phyloP scores from a whole-genome alignment of 2,797 vertebrate species.

The Lagodon rhomboides region DNA sequence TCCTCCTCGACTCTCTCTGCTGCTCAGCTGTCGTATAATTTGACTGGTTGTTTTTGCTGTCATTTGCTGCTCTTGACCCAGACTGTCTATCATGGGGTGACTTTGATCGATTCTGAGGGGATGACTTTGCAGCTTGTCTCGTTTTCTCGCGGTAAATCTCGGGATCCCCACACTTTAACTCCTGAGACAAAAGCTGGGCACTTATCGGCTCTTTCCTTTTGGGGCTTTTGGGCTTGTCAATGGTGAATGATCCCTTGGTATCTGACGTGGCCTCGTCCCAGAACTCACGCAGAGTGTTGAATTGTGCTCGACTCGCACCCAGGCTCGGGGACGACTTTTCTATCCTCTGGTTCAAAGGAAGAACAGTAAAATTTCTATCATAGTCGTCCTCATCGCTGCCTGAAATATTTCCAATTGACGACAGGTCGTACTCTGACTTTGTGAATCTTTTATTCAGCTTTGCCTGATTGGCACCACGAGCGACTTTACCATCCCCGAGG shows the following conservation, averaged over 20 bases:
- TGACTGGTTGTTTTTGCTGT: conserved; percentile 57
- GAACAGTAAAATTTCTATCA: conserved; percentile 78
- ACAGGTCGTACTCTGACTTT: conserved; percentile 85
- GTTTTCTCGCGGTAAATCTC: conserved; percentile 67
- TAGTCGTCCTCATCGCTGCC: conserved; percentile 63
- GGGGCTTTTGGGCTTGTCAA: conserved; percentile 72
- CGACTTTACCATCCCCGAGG: conserved; percentile 43
- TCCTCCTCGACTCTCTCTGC: conserved; percentile 51
- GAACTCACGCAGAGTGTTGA: conserved; percentile 91
- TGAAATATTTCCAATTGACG: conserved; percentile 63
- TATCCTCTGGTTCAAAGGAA: conserved; percentile 86
- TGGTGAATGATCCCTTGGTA: conserved; percentile 40
- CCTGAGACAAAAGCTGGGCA: conserved; percentile 57
- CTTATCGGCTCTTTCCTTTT: conserved; percentile 62
- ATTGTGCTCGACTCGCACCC: conserved; percentile 83
- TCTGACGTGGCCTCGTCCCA: conserved; percentile 86
- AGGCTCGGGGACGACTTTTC: conserved; percentile 81
- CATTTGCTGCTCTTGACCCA: conserved; percentile 45
- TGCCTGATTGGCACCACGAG: conserved; percentile 40
- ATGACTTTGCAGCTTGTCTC: conserved; percentile 51
- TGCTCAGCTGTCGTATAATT: conserved; percentile 51
- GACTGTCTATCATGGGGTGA: conserved; percentile 59
- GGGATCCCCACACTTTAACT: conserved; percentile 53
- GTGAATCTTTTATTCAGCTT: conserved; percentile 83
- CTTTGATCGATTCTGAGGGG: conserved; percentile 58